Evolutionary conservation across 92 coral and sea anemone species (phyloP), one percentile per base, ranked within the genome.

Genomic region (Pocillopora meandrina): DNA sequence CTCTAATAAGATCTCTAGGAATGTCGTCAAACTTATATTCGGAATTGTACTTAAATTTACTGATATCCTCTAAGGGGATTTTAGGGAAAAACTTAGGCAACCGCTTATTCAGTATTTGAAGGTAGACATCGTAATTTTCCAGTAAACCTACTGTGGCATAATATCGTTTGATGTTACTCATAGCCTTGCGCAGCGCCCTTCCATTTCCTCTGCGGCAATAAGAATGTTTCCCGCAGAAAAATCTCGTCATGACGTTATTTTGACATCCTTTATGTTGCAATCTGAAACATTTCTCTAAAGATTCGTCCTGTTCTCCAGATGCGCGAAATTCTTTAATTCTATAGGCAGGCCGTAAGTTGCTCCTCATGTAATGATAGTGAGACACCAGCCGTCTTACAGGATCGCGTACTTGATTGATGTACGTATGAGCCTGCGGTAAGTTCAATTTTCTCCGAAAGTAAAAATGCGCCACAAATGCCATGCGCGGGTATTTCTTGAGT

Each of bases 341-440:
- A 34, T 85, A n/a, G 12, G 68, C 68, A 59, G 97, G 98, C 12
- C 99, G 85, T 6, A 82, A 59, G 35, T 84, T 89, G 42, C 92
- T 86, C 61, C 95, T 85, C 85, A 89, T 92, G 75, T 97, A 97
- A 61, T 84, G 92, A 71, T 92, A 97, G 73, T 97, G 97, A 10
- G 99, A 97, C 77, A 97, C 93, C n/a, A 92, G 92, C 80, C 99
- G 91, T 31, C 87, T 85, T 47, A 97, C 92, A 8, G 99, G 99
- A 2, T 97, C 88, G 13, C 99, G 93, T 12, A 97, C 92, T 82
- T 94, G 95, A 87, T 97, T 97, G 17, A 97, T 97, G 78, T 97
- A 97, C 20, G 97, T 97, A 75, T 92, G 94, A 60, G 89, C 84
- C 77, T 74, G 92, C 76, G 87, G 84, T 61, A 97, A 64, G 31